Conservation (phyloP, 1,140 invertebrate genomes). For the Macrobrachium rosenbergii region DNA sequence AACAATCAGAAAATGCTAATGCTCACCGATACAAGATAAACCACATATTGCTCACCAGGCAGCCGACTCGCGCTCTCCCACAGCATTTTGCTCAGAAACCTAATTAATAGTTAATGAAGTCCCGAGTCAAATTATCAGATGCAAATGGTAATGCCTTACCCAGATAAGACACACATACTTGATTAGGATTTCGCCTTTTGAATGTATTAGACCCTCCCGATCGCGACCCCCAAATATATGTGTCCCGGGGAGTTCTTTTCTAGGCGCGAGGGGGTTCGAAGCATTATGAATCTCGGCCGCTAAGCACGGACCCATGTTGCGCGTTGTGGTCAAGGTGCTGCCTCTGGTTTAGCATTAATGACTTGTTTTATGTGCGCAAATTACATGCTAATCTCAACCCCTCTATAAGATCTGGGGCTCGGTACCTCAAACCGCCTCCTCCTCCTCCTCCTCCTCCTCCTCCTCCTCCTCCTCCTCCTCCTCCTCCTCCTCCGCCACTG, state of each 20-base stretch:
- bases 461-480: neutral
- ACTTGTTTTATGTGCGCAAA: slow-evolving; percentile 65
- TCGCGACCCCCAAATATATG: neutral
- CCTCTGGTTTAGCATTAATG: slow-evolving; percentile 59
- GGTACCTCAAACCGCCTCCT: neutral
- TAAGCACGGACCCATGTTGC: slow-evolving; percentile 14
- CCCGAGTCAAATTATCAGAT: slow-evolving; percentile 41
- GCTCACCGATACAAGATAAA: slow-evolving; percentile 56
- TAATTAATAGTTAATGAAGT: slow-evolving; percentile 59
- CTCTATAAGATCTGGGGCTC: slow-evolving; percentile 45
- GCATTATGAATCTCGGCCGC: slow-evolving; percentile 38
- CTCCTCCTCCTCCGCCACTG: neutral
- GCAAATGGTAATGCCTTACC: slow-evolving; percentile 42
- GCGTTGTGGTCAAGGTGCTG: slow-evolving; percentile 47
- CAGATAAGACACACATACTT: slow-evolving; percentile 30
- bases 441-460: neutral
- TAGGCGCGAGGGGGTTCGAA: neutral
- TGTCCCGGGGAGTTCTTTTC: neutral
- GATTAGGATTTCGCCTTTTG: neutral
- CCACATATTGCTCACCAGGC: slow-evolving; percentile 50
- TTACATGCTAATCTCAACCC: slow-evolving; percentile 62
- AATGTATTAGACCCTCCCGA: neutral
- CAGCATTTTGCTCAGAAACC: slow-evolving; percentile 51
- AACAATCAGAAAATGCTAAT: slow-evolving; percentile 63
- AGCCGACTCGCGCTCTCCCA: slow-evolving; percentile 28